Base-by-base conservation (phyloP, 2,797 vertebrate species). In the Xiphophorus birchmanni region DNA sequence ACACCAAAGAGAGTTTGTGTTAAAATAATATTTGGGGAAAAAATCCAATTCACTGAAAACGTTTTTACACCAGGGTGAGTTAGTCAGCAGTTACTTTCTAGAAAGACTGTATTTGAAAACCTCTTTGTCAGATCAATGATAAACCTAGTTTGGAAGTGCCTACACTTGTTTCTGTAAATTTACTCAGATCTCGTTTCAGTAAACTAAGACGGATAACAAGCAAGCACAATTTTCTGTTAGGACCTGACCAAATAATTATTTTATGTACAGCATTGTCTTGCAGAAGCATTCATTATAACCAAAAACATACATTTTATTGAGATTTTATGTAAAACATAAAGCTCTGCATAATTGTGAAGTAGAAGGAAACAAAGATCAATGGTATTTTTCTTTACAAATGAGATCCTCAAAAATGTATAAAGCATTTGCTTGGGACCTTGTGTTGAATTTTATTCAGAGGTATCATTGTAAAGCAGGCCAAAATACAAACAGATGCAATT, bases 11-110 rank as follows among this genome's bases (percentile, higher is more conserved):
- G 42, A 75, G 35, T 81, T 78, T 77, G 75, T n/a, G 50, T 73
- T 78, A 83, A 86, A 86, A 87, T 81, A 84, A 75, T 79, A 82
- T 58, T 63, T 79, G 75, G 47, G 82, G 72, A 77, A 52, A 79
- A 65, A 56, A 63, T 63, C 13, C 47, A 74, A n/a, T 54, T 44
- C 48, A 47, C 65, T 67, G 47, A 84, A 56, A 63, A 50, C n/a
- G 12, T 54, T 11, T 74, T 79, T 67, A 47, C 35, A 60, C 42
- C 50, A 44, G 37, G 5, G 17, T 18, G 37, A 42, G 45, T 42
- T n/a, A 69, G 65, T 69, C 65, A 71, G 35, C 29, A 26, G 12
- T 50, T 65, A 37, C 47, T 69, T 65, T 65, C 42, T 76, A 32
- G 56, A 29, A 44, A 45, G 75, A 21, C 48, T 76, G 48, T 78